These are phyloP conservation scores for Hoplostethus atlanticus DNA, from an alignment of 2,797 vertebrate genomes.

Conservation along the genomic window DNA sequence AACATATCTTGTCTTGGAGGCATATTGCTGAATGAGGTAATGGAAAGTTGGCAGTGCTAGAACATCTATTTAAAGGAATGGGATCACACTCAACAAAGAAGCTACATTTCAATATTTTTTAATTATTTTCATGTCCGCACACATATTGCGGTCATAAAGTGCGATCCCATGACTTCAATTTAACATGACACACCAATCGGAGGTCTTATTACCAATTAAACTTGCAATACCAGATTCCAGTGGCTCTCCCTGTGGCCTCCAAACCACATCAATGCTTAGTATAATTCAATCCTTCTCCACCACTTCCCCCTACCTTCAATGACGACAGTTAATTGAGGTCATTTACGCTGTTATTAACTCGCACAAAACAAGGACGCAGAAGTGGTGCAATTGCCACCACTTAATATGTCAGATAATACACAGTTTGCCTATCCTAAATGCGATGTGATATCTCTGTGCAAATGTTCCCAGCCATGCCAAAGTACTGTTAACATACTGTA, in stretches of 20 bases:
- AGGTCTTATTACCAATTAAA: conserved; percentile 15
- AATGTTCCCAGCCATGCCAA: conserved; percentile 39
- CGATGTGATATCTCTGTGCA: conserved; percentile 10
- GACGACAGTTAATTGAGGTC: background rate
- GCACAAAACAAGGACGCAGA: conserved; percentile 22
- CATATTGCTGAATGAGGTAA: conserved; percentile 61
- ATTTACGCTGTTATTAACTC: background rate
- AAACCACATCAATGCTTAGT: background rate
- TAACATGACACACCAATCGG: conserved; percentile 25
- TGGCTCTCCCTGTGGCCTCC: conserved; percentile 5
- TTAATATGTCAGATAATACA: conserved; percentile 11
- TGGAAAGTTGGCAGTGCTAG: conserved; percentile 62
- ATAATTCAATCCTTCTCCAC: conserved; percentile 15
- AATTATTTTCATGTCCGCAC: conserved; percentile 24
- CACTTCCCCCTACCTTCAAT: background rate
- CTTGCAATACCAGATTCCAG: conserved; percentile 21
- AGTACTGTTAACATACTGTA: conserved; percentile 60
- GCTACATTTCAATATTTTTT: conserved; percentile 28
- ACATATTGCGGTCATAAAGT: conserved; percentile 14
- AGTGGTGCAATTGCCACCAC: background rate
- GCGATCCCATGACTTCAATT: conserved; percentile 21
- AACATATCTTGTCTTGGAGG: conserved; percentile 59
- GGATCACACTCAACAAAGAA: conserved; percentile 55
- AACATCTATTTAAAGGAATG: conserved; percentile 65
- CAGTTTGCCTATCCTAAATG: conserved; percentile 16